Conservation (phyloP, 2,797 vertebrate species). For the Podarcis siculus region DNA sequence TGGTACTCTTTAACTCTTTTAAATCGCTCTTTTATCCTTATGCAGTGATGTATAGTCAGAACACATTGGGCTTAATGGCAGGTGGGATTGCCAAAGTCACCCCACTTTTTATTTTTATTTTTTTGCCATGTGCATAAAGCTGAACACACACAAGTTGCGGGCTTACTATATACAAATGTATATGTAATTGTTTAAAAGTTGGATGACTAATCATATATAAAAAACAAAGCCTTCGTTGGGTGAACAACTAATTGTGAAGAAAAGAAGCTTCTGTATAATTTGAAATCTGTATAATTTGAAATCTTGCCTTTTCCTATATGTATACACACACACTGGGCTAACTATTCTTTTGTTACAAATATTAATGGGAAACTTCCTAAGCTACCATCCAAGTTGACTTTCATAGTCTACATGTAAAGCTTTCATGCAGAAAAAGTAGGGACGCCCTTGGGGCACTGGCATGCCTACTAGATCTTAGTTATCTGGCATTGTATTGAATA, state of each 20-base stretch:
- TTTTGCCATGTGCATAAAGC: no score
- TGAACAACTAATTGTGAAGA: not conserved
- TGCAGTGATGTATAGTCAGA: no score
- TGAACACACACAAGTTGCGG: no score
- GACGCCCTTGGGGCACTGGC: not conserved
- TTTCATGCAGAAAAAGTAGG: not conserved
- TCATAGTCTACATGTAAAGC: not conserved
- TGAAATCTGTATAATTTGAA: not conserved
- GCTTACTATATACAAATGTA: not conserved
- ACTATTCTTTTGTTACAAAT: not conserved
- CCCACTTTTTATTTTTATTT: no score
- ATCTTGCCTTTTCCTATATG: not conserved
- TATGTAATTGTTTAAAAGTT: not conserved
- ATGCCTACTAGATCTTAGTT: not conserved
- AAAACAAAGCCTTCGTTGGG: not conserved
- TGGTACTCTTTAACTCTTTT: not conserved
- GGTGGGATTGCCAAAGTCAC: no score
- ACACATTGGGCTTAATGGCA: no score
- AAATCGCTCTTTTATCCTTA: not conserved
- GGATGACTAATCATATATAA: not conserved
- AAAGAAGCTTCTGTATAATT: not conserved
- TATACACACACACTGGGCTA: not conserved
- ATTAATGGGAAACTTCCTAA: not conserved
- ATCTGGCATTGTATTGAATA: not conserved
- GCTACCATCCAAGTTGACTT: not conserved